Evolutionary conservation across 92 coral and sea anemone species (phyloP).

Genomic region (Meandrina meandrites): DNA sequence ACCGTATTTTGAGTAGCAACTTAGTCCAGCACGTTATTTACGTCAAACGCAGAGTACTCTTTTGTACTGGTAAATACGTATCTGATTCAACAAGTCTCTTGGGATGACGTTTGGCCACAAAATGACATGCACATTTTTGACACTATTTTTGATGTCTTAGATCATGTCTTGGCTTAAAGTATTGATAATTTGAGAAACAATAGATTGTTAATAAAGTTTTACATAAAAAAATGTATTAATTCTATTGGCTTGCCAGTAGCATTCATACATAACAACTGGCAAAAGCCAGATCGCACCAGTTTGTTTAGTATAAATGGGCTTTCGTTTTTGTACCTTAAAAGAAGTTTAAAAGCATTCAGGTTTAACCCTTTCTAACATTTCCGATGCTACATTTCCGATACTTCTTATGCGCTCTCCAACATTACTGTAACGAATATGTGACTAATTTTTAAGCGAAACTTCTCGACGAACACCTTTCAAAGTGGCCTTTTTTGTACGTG

Average conservation of each 20-base stretch:
- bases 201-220: background rate
- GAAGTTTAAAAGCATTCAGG: background rate
- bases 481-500: background rate
- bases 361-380: background rate
- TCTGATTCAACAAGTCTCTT: conserved; percentile 8
- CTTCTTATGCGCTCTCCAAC: background rate
- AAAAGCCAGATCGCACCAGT: background rate
- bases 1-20: background rate
- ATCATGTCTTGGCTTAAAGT: background rate
- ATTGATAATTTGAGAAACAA: background rate
- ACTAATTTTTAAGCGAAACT: background rate
- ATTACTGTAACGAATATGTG: background rate
- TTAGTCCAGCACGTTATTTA: background rate
- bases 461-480: background rate
- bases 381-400: background rate
- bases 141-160: background rate
- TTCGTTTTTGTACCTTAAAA: background rate
- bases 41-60: conserved; percentile 15
- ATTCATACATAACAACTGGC: background rate
- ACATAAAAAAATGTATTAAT: background rate
- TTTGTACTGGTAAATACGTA: conserved; percentile 9
- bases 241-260: background rate
- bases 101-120: background rate
- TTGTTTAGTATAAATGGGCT: background rate
- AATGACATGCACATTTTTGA: background rate